Percentiles rank a stretch among this genome's conserved stretches.
These are phyloP conservation scores for Boloria selene DNA, from an alignment of 2,888 invertebrate species.

Conservation along the genomic window DNA sequence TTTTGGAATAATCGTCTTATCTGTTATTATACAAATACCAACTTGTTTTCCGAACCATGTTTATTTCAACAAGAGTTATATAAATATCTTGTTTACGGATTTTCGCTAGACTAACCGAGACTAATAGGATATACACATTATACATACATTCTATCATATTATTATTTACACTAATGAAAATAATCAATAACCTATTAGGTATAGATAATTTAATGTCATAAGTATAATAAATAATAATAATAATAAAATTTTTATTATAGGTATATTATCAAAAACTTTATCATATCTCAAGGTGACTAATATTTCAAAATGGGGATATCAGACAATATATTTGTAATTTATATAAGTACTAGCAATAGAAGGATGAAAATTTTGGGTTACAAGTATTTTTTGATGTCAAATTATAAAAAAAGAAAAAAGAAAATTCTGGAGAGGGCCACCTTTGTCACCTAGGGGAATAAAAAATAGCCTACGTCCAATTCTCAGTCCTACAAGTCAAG, in stretches of 20 bases:
- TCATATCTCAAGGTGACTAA: neutral
- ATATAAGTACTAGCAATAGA: neutral
- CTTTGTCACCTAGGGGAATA: too few relatives aligned
- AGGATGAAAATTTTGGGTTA: too few relatives aligned
- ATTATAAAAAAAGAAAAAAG: too few relatives aligned
- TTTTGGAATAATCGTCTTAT: conserved; percentile 8
- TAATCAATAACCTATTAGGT: neutral
- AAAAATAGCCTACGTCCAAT: too few relatives aligned
- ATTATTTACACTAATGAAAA: neutral
- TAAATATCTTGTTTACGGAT: conserved; percentile 31
- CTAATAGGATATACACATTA: neutral
- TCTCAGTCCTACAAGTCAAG: too few relatives aligned
- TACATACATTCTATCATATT: neutral
- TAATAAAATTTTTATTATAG: too few relatives aligned
- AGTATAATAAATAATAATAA: too few relatives aligned
- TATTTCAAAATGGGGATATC: neutral
- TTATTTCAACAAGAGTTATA: conserved; percentile 23
- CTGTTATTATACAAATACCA: neutral
- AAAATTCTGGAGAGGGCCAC: too few relatives aligned
- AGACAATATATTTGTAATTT: too few relatives aligned
- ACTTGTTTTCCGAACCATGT: conserved; percentile 21
- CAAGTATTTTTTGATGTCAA: too few relatives aligned
- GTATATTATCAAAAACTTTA: too few relatives aligned
- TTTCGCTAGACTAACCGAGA: neutral
- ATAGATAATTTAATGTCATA: neutral